phyloP scores from a whole-genome alignment of 2,113 vertebrate genomes.

The Aptenodytes forsteri region DNA sequence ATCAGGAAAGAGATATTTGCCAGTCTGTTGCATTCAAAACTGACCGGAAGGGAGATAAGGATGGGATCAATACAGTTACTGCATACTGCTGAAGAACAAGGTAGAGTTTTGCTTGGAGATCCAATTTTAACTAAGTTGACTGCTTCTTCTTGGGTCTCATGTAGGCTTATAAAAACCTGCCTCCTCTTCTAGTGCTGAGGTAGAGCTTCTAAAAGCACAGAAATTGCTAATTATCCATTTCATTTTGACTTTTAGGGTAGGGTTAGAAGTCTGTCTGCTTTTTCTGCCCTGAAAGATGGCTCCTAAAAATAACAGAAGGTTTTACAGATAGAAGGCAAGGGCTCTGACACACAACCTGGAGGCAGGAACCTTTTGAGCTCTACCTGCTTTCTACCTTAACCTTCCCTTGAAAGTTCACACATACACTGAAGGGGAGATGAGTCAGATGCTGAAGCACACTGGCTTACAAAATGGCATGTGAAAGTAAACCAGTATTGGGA shows the following conservation, averaged over 20 bases:
- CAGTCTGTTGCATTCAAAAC: neutral
- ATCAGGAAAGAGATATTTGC: neutral
- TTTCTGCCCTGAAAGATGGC: neutral
- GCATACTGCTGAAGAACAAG: neutral
- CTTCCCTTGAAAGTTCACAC: neutral
- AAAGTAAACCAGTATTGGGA: neutral
- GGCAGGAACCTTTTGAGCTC: neutral
- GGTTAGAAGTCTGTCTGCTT: neutral
- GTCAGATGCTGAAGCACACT: neutral
- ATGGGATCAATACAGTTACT: neutral
- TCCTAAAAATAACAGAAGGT: neutral
- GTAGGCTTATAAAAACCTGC: neutral
- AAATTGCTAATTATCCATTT: neutral
- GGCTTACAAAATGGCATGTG: neutral
- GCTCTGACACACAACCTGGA: neutral
- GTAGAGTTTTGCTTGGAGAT: neutral
- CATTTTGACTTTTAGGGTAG: neutral
- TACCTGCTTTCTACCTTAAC: neutral
- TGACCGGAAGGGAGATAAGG: neutral
- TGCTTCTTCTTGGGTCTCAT: neutral
- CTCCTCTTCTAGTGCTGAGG: neutral
- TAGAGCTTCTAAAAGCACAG: neutral
- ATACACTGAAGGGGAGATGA: neutral
- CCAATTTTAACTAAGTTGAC: neutral
- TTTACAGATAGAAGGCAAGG: neutral